These are phyloP conservation scores for Tinea pellionella DNA, from an alignment of 2,888 invertebrate genomes.

Conservation along the genomic window DNA sequence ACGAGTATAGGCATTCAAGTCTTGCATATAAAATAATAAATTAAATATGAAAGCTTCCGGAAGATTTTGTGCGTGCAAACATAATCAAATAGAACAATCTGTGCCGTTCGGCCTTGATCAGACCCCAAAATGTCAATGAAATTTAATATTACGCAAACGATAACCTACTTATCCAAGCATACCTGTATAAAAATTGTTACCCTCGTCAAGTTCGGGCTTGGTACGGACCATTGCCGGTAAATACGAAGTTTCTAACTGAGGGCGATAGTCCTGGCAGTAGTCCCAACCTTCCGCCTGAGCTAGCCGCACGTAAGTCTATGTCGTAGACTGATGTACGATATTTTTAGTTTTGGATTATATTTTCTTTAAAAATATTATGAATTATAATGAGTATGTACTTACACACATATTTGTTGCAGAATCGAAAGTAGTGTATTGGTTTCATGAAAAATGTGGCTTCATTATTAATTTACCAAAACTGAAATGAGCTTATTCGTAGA, in stretches of 20 bases:
- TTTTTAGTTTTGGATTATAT: background rate
- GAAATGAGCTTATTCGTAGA: conserved; percentile 62
- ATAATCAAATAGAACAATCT: conserved; percentile 7
- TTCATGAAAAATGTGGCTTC: background rate
- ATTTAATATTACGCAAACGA: conserved; percentile 57
- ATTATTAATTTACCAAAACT: background rate
- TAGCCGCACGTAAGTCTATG: conserved; percentile 56
- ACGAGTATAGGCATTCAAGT: background rate
- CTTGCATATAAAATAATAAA: background rate
- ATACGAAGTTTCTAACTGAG: background rate
- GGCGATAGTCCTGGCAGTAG: conserved; percentile 22
- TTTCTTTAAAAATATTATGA: background rate
- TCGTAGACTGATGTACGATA: conserved; percentile 28
- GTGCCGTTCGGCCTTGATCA: conserved; percentile 8
- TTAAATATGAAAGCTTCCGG: background rate
- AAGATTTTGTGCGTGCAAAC: conserved; percentile 3
- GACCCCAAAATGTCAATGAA: conserved; percentile 45
- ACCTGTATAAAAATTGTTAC: conserved; percentile 8
- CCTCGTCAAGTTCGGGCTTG: conserved; percentile 10
- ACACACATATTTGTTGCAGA: background rate
- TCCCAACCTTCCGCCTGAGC: conserved; percentile 53
- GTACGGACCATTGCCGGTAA: background rate
- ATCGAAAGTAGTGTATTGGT: background rate
- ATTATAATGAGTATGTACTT: background rate
- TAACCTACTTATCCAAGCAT: conserved; percentile 58